Percentiles rank a stretch among this genome's conserved stretches.
These are phyloP conservation scores for Torymus aiolomorphi DNA, from an alignment of 2,888 invertebrate species.

Conservation along the genomic window DNA sequence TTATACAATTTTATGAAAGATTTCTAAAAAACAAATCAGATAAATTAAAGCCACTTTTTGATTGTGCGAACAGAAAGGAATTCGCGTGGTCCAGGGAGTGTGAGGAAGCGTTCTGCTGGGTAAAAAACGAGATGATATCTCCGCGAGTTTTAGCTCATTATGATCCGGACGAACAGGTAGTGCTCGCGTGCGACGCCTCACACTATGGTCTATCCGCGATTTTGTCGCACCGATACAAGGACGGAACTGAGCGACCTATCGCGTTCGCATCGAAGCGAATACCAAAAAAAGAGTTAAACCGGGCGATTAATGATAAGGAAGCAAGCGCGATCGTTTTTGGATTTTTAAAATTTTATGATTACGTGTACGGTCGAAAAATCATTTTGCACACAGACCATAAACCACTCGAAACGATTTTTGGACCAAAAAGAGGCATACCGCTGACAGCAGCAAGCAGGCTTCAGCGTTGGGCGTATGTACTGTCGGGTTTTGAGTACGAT, in stretches of 20 bases:
- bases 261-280: constrained; percentile 12
- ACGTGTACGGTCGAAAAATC: constrained; percentile 12
- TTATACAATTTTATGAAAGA: constrained; percentile 15
- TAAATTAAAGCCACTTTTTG: constrained; percentile 16
- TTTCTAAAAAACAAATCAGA: constrained; percentile 17
- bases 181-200: constrained; percentile 9
- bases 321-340: constrained; percentile 20
- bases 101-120: constrained; percentile 13
- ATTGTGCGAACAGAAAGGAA: constrained; percentile 17
- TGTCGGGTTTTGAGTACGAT: not conserved
- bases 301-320: constrained; percentile 12
- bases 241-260: not conserved
- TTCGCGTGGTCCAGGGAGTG: constrained; percentile 8
- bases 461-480: not conserved
- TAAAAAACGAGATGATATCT: constrained; percentile 27
- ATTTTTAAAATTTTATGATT: constrained; percentile 22
- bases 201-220: constrained; percentile 7
- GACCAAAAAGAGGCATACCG: not conserved
- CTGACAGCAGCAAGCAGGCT: not conserved
- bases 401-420: constrained; percentile 2
- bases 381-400: constrained; percentile 6
- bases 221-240: not conserved
- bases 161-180: not conserved
- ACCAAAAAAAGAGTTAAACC: not conserved
- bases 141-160: constrained; percentile 10